Conservation (phyloP, 2,797 vertebrate genomes). For the Merluccius polli region DNA sequence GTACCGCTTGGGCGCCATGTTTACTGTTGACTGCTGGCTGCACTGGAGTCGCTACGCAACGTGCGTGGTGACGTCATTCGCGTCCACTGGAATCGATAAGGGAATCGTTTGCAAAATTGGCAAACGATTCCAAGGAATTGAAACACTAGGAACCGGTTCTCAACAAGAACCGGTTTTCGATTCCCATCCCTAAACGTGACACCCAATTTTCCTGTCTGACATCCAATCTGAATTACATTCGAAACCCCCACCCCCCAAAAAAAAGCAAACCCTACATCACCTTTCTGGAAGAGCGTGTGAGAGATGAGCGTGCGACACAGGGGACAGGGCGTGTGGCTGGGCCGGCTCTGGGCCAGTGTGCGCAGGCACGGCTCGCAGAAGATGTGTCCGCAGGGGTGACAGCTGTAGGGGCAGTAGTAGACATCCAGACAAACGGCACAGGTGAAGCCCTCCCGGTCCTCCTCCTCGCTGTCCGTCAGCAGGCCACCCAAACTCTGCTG, state of each 20-base stretch:
- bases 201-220: not conserved
- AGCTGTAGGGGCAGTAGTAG: constrained; percentile 89
- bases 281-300: constrained; percentile 82
- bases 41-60: no score
- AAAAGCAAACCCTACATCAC: constrained; percentile 49
- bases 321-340: constrained; percentile 81
- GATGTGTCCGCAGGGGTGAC: constrained; percentile 86
- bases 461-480: constrained; percentile 72
- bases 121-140: no score
- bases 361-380: constrained; percentile 93
- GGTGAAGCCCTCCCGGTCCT: constrained; percentile 80
- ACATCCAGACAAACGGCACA: constrained; percentile 90
- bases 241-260: no score
- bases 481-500: constrained; percentile 58
- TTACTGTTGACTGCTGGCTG: no score
- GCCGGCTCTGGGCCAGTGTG: constrained; percentile 83
- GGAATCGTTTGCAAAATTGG: no score
- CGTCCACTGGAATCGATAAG: no score
- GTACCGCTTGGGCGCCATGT: no score
- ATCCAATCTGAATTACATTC: no score
- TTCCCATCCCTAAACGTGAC: no score
- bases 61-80: no score
- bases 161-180: no score
- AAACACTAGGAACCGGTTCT: no score
- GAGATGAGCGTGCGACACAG: constrained; percentile 84